phyloP scores from a whole-genome alignment of 2,113 vertebrate species.

The Vireo altiloquus region DNA sequence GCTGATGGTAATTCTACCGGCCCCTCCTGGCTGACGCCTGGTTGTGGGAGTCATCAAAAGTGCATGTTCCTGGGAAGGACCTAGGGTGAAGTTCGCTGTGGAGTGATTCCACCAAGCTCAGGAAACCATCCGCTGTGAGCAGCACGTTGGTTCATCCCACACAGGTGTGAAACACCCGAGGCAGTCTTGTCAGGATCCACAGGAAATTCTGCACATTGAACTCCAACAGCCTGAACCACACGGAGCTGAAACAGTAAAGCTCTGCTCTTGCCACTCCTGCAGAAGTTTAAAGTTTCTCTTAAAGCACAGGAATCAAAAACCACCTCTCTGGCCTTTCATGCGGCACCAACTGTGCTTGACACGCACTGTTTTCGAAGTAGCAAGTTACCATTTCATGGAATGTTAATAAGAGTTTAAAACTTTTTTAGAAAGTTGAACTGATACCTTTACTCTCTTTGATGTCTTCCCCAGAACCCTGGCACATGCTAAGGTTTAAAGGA shows the following conservation, averaged over 20 bases:
- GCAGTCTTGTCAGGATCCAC: background rate
- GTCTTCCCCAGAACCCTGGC: background rate
- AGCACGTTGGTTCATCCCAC: background rate
- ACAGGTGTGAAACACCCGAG: background rate
- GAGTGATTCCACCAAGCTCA: background rate
- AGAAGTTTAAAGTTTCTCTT: background rate
- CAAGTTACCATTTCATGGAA: background rate
- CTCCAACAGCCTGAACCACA: background rate
- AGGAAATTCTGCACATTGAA: background rate
- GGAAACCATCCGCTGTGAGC: background rate
- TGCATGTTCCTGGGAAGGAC: accelerated
- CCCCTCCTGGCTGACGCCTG: background rate
- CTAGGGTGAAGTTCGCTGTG: background rate
- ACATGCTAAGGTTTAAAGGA: background rate
- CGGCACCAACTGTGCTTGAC: background rate
- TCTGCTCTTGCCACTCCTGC: background rate
- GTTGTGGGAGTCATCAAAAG: background rate
- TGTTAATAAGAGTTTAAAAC: background rate
- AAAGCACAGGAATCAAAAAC: background rate
- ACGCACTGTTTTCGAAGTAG: background rate
- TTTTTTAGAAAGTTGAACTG: background rate
- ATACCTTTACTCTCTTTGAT: background rate
- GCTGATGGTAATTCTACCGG: accelerated
- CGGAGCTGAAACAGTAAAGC: background rate
- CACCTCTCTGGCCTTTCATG: background rate